phyloP scores from a whole-genome alignment of 2,888 invertebrate genomes.

The Nyleta sp. region DNA sequence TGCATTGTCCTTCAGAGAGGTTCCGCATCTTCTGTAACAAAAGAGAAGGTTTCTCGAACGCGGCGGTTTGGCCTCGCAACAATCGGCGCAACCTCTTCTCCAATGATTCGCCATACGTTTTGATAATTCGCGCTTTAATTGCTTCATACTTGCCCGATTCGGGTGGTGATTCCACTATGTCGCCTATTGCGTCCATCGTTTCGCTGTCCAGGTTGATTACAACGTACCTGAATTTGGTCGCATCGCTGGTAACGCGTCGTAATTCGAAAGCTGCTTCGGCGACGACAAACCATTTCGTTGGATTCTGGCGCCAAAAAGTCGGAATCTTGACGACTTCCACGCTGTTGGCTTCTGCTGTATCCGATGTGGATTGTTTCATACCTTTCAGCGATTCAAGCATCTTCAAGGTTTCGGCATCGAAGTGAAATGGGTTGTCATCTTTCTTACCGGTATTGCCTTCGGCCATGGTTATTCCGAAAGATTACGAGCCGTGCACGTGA shows the following conservation, averaged over 20 bases:
- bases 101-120: not conserved
- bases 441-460: no score
- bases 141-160: not conserved
- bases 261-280: conserved; percentile 28
- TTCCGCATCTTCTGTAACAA: conserved; percentile 13
- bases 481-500: not conserved
- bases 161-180: conserved; percentile 1
- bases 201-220: conserved; percentile 13
- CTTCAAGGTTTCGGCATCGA: no score
- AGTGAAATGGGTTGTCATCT: no score
- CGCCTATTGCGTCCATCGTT: conserved; percentile 8
- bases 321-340: conserved; percentile 14
- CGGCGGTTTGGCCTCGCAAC: conserved; percentile 40
- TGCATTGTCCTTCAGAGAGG: conserved; percentile 13
- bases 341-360: not conserved
- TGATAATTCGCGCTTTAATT: not conserved
- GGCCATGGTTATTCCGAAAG: not conserved
- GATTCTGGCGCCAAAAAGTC: conserved; percentile 20
- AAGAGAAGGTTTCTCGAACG: conserved; percentile 18
- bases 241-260: conserved; percentile 17
- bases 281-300: conserved; percentile 18
- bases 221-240: conserved; percentile 24
- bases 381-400: no score
- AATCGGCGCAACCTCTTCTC: conserved; percentile 40
- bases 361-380: no score